These are phyloP conservation scores for Brachyhypopomus gauderio DNA, from an alignment of 2,113 vertebrate genomes.

Conservation along the genomic window DNA sequence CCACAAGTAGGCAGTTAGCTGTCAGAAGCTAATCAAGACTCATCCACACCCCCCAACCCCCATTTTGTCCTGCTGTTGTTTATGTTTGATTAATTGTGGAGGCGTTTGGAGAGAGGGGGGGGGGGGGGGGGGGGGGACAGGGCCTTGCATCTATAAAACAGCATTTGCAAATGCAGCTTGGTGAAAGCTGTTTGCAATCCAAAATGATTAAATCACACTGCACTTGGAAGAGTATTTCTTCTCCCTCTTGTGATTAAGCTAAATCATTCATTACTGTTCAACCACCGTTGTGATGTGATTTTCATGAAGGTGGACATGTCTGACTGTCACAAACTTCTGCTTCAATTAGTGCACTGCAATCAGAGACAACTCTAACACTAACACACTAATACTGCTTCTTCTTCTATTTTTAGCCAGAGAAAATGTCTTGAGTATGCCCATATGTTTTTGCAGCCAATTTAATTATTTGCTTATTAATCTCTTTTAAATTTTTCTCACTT, in stretches of 20 bases:
- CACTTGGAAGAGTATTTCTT: constrained; percentile 43
- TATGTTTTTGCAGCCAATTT: neutral
- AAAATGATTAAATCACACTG: constrained; percentile 49
- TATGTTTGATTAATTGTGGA: constrained; percentile 58
- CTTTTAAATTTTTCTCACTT: neutral
- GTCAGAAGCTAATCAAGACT: constrained; percentile 43
- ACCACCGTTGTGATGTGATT: constrained; percentile 32
- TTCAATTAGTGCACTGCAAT: constrained; percentile 37
- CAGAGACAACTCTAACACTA: constrained; percentile 24
- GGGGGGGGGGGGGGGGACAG: neutral
- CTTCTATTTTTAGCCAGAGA: neutral
- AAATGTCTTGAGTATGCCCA: constrained; percentile 10
- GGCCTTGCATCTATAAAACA: constrained; percentile 41
- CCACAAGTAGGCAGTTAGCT: constrained; percentile 40
- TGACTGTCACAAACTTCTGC: constrained; percentile 33
- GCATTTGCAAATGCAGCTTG: constrained; percentile 37
- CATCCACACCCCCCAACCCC: constrained; percentile 33
- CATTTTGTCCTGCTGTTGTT: constrained; percentile 56
- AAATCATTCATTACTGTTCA: constrained; percentile 54
- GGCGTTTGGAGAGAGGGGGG: constrained; percentile 32
- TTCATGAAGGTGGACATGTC: constrained; percentile 48
- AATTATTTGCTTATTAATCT: neutral
- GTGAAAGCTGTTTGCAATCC: constrained; percentile 57
- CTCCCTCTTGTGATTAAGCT: constrained; percentile 53
- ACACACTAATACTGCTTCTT: neutral